Evolutionary conservation across 2,888 invertebrate species (phyloP).

Genomic region (Tigriopus californicus): DNA sequence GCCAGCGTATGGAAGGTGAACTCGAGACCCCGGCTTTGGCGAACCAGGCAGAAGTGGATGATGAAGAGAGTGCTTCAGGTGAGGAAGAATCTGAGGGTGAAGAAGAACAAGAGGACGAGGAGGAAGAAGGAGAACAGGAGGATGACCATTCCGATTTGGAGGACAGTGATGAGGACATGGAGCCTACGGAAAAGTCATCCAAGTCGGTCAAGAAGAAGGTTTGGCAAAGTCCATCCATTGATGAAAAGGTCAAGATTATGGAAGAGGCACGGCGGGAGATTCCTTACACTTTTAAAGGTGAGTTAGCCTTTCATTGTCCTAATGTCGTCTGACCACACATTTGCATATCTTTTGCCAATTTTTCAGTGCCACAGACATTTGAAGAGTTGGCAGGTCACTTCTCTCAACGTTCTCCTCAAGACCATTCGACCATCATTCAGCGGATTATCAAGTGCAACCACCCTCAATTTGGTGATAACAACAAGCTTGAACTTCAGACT

Average conservation of each 20-base stretch:
- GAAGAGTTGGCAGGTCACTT: slow-evolving; percentile 44
- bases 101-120: slow-evolving; percentile 23
- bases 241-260: slow-evolving; percentile 26
- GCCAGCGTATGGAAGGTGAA: slow-evolving; percentile 52
- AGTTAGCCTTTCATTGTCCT: slow-evolving; percentile 3
- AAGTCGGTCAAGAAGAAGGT: slow-evolving; percentile 10
- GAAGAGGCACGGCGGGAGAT: slow-evolving; percentile 39
- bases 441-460: slow-evolving; percentile 73
- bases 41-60: slow-evolving; percentile 20
- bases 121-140: slow-evolving; percentile 19
- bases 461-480: slow-evolving; percentile 53
- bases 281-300: slow-evolving; percentile 30
- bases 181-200: slow-evolving; percentile 17
- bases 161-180: slow-evolving; percentile 15
- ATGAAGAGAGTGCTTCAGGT: no score
- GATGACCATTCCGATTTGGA: slow-evolving; percentile 19
- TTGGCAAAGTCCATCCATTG: neutral
- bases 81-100: slow-evolving; percentile 23
- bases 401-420: slow-evolving; percentile 37
- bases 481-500: slow-evolving; percentile 51
- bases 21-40: neutral
- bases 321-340: neutral
- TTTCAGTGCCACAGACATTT: slow-evolving; percentile 40
- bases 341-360: no score
- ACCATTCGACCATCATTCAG: slow-evolving; percentile 51